Evolutionary conservation across 2,888 invertebrate species (phyloP).

Genomic region (Drosophila prolongata): DNA sequence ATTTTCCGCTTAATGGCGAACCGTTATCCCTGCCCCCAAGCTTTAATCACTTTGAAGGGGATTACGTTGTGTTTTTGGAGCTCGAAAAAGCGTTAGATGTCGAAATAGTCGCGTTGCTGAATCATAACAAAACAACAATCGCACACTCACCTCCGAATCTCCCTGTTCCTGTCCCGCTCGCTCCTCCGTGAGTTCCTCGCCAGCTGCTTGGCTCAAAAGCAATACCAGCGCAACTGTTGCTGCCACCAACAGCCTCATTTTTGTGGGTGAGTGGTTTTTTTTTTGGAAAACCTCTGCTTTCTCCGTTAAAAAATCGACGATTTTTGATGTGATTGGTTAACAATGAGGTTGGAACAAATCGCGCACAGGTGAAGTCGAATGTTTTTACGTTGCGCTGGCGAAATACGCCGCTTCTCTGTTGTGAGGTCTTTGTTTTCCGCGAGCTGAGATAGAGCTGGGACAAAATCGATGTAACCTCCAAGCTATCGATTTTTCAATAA

Average conservation of each 20-base stretch:
- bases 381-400: conserved; percentile 23
- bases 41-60: conserved; percentile 31
- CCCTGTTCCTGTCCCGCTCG: conserved; percentile 5
- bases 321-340: conserved; percentile 6
- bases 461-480: not conserved
- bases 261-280: conserved; percentile 10
- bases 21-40: conserved; percentile 29
- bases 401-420: conserved; percentile 53
- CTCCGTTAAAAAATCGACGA: not conserved
- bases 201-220: conserved; percentile 56
- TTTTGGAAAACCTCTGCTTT: not conserved
- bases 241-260: conserved; percentile 63
- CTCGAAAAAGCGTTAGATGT: conserved; percentile 56
- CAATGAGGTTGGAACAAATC: conserved; percentile 19
- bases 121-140: conserved; percentile 54
- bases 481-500: not conserved
- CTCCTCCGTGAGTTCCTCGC: conserved; percentile 52
- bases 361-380: conserved; percentile 35
- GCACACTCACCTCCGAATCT: conserved; percentile 13
- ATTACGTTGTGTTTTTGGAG: conserved; percentile 31
- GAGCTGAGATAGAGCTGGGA: not conserved
- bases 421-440: conserved; percentile 36
- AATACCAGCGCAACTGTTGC: conserved; percentile 76
- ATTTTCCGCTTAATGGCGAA: conserved; percentile 27
- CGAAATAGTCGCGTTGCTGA: conserved; percentile 41